Evolutionary conservation across 2,113 vertebrate genomes (phyloP).

Genomic region (Podarcis muralis): DNA sequence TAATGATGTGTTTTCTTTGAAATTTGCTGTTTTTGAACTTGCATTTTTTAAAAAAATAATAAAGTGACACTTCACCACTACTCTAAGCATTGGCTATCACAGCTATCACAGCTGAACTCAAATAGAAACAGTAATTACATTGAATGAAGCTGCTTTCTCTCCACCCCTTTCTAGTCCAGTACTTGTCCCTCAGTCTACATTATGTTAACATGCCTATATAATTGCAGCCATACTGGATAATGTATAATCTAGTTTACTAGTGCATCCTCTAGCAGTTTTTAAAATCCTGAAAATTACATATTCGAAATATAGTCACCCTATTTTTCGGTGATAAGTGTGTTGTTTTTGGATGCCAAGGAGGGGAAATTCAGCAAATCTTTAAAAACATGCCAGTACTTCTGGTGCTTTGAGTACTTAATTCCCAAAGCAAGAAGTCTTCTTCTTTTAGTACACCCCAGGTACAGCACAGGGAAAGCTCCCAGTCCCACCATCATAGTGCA

Average conservation of each 20-base stretch:
- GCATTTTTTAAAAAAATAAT: neutral
- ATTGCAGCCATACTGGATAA: neutral
- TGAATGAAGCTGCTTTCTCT: neutral
- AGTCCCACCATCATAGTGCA: neutral
- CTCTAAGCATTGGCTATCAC: neutral
- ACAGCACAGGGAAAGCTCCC: neutral
- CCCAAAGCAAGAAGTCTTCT: neutral
- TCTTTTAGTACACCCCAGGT: neutral
- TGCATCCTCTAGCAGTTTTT: neutral
- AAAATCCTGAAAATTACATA: neutral
- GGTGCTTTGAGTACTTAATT: neutral
- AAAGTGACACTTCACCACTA: neutral
- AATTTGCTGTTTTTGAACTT: neutral
- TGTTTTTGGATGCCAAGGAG: no score
- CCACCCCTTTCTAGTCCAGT: neutral
- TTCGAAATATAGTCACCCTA: neutral
- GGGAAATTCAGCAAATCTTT: neutral
- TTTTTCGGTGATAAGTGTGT: neutral
- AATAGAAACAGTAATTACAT: neutral
- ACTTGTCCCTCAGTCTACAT: neutral
- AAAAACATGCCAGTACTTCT: no score
- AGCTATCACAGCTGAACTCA: neutral
- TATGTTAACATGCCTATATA: neutral
- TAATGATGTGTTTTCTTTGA: neutral
- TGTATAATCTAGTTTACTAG: neutral